Evolutionary conservation across 92 coral and sea anemone genomes (phyloP).

Genomic region (Pocillopora grandis): DNA sequence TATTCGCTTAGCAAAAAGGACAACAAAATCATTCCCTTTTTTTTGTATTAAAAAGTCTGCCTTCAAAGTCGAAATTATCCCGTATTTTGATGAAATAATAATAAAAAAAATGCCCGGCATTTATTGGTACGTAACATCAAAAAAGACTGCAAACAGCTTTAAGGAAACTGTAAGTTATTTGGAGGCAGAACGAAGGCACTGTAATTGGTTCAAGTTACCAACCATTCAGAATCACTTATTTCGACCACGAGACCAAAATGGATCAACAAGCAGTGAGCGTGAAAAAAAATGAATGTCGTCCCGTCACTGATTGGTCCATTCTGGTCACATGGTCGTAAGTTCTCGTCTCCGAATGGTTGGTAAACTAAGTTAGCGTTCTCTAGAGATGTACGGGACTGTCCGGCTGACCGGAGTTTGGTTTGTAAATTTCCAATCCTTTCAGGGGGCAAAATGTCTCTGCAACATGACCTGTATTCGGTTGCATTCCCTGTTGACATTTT

Average conservation of each 20-base stretch:
- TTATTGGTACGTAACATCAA: not conserved
- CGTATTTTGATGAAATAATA: not conserved
- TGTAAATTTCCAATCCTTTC: not conserved
- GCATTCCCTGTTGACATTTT: slow-evolving; percentile 3
- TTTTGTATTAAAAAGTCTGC: not conserved
- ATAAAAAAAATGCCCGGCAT: slow-evolving; percentile 10
- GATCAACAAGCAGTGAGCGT: no score
- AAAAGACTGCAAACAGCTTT: not conserved
- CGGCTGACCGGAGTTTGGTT: no score
- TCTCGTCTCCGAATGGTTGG: no score
- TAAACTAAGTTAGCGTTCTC: no score
- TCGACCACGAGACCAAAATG: no score
- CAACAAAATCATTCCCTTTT: not conserved
- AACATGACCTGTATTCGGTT: not conserved
- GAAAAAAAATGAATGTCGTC: no score
- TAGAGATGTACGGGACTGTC: no score
- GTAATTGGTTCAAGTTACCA: no score
- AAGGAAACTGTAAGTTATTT: not conserved
- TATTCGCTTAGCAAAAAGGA: not conserved
- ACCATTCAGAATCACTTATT: no score
- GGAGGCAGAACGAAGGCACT: no score
- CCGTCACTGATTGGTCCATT: no score
- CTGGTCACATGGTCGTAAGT: no score
- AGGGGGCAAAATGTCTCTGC: not conserved
- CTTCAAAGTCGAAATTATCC: not conserved